Evolutionary conservation across 2,797 vertebrate genomes (phyloP), one percentile per base, ranked within the genome.

Genomic region (Coregonus sp.): DNA sequence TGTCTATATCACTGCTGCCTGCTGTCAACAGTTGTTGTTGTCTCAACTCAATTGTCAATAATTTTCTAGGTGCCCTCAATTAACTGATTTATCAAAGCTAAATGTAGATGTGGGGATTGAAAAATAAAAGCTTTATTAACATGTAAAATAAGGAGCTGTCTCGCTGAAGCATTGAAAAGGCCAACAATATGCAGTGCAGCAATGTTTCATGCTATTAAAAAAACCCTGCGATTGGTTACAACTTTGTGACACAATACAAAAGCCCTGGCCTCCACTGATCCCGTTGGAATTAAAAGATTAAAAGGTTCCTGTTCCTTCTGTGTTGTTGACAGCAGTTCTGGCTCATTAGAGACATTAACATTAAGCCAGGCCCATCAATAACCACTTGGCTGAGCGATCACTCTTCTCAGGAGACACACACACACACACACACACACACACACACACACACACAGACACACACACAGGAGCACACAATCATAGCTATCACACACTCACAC

Each of bases 321-420:
- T 75, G 86, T 84, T 92, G 91, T 92, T 91, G 92, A 93, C 91
- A 91, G 87, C 85, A 80, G 78, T 85, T 81, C 75, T 87, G 88
- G 93, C 87, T 92, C 92, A 93, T 94, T 93, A 91, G 80, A 16
- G 76, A 83, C 86, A 92, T 94, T 93, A 94, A 91, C 90, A 93
- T 92, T 89, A 91, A 90, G 89, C 91, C 84, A n/a, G 87, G 81
- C 90, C 91, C 91, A 92, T 94, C 92, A 92, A 94, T 94, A 92
- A 92, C 88, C 84, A 86, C 85, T 90, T 68, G 89, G 86, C 83
- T 79, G 87, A 92, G 84, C 83, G 86, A 92, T 92, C 90, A 78
- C 81, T 88, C 89, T 91, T 83, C 83, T 80, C 80, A 73, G 80
- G 85, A 89, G 84, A 82, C 68, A 59, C 56, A n/a, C 1, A n/a